Evolutionary conservation across 2,797 vertebrate genomes (phyloP), one percentile per base, ranked within the genome.

Genomic region (Taenioides sp.): DNA sequence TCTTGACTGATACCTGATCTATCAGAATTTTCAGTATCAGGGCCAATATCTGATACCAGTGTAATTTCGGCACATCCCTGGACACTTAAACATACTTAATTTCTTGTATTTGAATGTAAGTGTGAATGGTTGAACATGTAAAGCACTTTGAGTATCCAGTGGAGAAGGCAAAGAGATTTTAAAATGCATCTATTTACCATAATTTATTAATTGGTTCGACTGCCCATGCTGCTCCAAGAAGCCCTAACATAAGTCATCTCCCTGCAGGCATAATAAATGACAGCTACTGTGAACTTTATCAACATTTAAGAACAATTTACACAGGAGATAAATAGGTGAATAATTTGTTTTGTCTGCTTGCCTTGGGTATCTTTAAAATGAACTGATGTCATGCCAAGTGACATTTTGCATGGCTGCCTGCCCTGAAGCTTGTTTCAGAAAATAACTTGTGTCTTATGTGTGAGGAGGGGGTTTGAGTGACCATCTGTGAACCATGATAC

Each of bases 391-490:
- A 37, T 74, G 76, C 82, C 82, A 88, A 81, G 69, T 73, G 71
- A 75, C 79, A 77, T 81, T 83, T 83, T 83, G 87, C 84, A 70
- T 78, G 83, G 81, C 75, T 83, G 77, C 80, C 55, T 81, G 72
- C 74, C 72, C 78, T 65, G 50, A 47, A 28, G 47, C 84, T 83
- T 66, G 74, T 65, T 81, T 18, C 78, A 80, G 40, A 80, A 85
- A 88, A 86, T 77, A 89, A 67, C 76, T 23, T 60, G 59, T 69
- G 71, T 59, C 43, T 66, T 31, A 52, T 66, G 49, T 52, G 54
- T 28, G 70, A 23, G 61, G 27, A 23, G 43, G 54, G 58, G 43
- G 59, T 78, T 57, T 22, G 4, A 74, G 69, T 25, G 65, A 69
- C 55, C 58, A 22, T 60, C 71, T 74, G 28, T 37, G 71, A 55